Percentiles rank a stretch among this genome's conserved stretches.
Evolutionary conservation across 2,888 invertebrate genomes (phyloP).

Genomic region (Schrankia costaestrigalis): DNA sequence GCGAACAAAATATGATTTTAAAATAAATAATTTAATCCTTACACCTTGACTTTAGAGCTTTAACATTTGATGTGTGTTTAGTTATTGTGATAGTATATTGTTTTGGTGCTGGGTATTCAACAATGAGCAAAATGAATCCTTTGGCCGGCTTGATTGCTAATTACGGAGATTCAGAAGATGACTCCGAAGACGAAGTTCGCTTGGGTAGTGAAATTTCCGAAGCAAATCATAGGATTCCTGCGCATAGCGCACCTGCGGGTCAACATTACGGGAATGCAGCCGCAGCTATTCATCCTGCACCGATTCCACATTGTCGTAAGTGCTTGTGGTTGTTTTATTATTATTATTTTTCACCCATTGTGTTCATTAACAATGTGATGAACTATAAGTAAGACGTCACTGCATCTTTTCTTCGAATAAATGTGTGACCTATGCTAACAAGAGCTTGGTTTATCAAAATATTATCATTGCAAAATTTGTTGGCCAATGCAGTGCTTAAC

Average conservation of each 20-base stretch:
- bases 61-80: background rate
- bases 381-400: too few species aligned
- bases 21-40: too few species aligned
- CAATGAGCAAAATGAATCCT: slow-evolving; percentile 68
- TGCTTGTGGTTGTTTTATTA: slow-evolving; percentile 22
- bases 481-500: too few species aligned
- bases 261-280: slow-evolving; percentile 17
- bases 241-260: slow-evolving; percentile 8
- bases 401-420: too few species aligned
- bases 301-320: slow-evolving; percentile 71
- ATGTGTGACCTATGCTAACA: too few species aligned
- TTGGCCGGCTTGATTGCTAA: slow-evolving; percentile 59
- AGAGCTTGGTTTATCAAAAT: too few species aligned
- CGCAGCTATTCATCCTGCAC: slow-evolving; percentile 60
- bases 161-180: slow-evolving; percentile 71
- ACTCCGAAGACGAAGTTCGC: slow-evolving; percentile 48
- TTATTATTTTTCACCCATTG: too few species aligned
- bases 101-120: slow-evolving; percentile 7
- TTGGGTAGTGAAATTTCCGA: slow-evolving; percentile 8
- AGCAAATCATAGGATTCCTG: slow-evolving; percentile 2
- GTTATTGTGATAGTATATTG: background rate
- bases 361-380: too few species aligned
- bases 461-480: too few species aligned
- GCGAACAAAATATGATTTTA: too few species aligned
- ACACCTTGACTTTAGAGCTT: too few species aligned